Evolutionary conservation across 2,113 vertebrate genomes (phyloP).

Genomic region (Caranx ignobilis): DNA sequence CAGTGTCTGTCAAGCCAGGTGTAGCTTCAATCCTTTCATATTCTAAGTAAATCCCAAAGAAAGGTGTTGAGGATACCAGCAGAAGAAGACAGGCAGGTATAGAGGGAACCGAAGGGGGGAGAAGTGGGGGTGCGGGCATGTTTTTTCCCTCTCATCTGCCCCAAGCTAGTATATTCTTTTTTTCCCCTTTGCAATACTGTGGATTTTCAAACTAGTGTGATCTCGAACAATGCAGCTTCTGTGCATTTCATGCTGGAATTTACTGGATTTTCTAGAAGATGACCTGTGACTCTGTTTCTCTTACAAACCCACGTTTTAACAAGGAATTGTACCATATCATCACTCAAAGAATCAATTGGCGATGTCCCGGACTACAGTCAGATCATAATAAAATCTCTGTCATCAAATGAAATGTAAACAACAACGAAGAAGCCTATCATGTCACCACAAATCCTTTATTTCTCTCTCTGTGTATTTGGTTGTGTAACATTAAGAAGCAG

Average conservation of each 20-base stretch:
- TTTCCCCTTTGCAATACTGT: not conserved
- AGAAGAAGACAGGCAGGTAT: constrained; percentile 55
- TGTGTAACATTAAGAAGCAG: not conserved
- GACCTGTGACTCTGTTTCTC: constrained; percentile 40
- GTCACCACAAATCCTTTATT: constrained; percentile 11
- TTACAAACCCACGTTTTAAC: constrained; percentile 34
- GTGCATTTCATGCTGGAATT: constrained; percentile 63
- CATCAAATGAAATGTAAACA: constrained; percentile 18
- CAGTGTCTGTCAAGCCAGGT: constrained; percentile 82
- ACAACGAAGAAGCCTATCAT: not conserved
- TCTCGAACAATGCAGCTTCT: constrained; percentile 43
- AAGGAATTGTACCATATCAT: constrained; percentile 34
- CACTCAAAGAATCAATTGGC: constrained; percentile 33
- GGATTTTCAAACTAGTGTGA: constrained; percentile 62
- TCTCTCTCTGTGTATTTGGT: constrained; percentile 5
- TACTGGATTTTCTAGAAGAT: constrained; percentile 47
- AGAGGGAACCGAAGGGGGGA: constrained; percentile 7
- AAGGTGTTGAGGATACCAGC: constrained; percentile 79
- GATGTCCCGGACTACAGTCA: not conserved
- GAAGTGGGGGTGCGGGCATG: constrained; percentile 14
- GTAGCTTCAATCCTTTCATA: constrained; percentile 85
- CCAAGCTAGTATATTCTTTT: constrained; percentile 49
- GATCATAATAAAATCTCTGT: not conserved
- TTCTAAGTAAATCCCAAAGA: constrained; percentile 86
- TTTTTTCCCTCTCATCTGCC: constrained; percentile 50